Conservation (phyloP, 2,888 invertebrate genomes). For the Campoplex nolae region DNA sequence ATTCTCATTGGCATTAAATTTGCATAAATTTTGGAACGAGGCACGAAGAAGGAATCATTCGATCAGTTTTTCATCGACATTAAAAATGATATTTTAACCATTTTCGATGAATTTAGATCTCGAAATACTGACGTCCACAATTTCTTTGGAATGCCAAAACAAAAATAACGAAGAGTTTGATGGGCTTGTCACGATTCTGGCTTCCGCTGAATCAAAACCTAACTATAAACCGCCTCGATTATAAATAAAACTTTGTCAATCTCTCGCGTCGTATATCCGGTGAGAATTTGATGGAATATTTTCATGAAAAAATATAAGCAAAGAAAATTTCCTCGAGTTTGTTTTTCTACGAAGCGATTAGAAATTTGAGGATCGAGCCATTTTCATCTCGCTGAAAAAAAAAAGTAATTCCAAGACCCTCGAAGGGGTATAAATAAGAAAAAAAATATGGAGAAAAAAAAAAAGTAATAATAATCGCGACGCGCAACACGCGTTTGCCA, state of each 20-base stretch:
- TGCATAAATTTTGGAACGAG: no score
- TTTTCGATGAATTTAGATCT: not conserved
- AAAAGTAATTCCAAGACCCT: not conserved
- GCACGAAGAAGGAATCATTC: no score
- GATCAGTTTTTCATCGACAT: not conserved
- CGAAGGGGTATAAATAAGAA: not conserved
- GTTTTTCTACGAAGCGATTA: no score
- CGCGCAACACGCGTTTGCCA: slow-evolving; percentile 41
- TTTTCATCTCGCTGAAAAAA: not conserved
- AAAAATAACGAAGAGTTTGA: not conserved
- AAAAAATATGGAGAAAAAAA: not conserved
- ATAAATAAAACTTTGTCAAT: slow-evolving; percentile 23
- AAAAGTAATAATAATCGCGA: slow-evolving; percentile 12
- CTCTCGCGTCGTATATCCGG: not conserved
- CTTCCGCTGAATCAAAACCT: not conserved
- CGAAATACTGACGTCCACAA: not conserved
- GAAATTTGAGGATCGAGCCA: not conserved
- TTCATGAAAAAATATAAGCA: not conserved
- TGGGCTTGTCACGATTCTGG: not conserved
- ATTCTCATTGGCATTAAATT: no score
- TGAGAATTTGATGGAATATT: not conserved
- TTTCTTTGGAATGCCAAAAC: not conserved
- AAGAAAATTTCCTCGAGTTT: not conserved
- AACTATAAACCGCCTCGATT: not conserved
- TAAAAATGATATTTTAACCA: not conserved